These are phyloP conservation scores for Anguilla megastoma DNA, from an alignment of 2,797 vertebrate genomes.

Conservation along the genomic window DNA sequence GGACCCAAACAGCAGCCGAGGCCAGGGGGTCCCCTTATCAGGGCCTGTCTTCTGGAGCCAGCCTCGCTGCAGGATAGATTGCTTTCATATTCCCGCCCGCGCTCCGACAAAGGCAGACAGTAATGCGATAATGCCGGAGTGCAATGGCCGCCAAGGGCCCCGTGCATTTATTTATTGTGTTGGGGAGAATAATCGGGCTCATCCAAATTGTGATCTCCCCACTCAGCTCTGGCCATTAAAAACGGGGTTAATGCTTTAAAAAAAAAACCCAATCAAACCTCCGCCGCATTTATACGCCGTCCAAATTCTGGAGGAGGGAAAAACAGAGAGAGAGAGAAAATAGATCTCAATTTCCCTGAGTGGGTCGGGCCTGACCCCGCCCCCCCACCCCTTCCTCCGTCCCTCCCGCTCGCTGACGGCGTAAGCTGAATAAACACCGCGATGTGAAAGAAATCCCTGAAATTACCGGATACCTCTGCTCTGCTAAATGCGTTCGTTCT, in stretches of 20 bases:
- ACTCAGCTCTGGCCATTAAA: conserved; percentile 85
- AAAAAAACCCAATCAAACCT: conserved; percentile 57
- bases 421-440: conserved; percentile 74
- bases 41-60: conserved; percentile 95
- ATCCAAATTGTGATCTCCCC: conserved; percentile 89
- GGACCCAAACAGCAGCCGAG: conserved; percentile 93
- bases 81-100: conserved; percentile 88
- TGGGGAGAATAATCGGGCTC: conserved; percentile 87
- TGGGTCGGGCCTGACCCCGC: conserved; percentile 79
- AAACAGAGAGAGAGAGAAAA: conserved; percentile 57
- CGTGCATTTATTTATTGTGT: conserved; percentile 89
- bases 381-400: conserved; percentile 15
- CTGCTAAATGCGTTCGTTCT: not conserved
- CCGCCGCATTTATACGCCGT: conserved; percentile 72
- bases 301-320: conserved; percentile 44
- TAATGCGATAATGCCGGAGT: conserved; percentile 90
- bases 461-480: conserved; percentile 57
- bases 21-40: conserved; percentile 95
- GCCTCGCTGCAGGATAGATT: conserved; percentile 92
- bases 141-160: conserved; percentile 89
- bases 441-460: conserved; percentile 77
- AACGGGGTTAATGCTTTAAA: conserved; percentile 90
- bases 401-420: conserved; percentile 52
- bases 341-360: conserved; percentile 81
- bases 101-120: conserved; percentile 88